These are phyloP conservation scores for Thalassarche chlororhynchos DNA, from an alignment of 2,113 vertebrate species.

Conservation along the genomic window DNA sequence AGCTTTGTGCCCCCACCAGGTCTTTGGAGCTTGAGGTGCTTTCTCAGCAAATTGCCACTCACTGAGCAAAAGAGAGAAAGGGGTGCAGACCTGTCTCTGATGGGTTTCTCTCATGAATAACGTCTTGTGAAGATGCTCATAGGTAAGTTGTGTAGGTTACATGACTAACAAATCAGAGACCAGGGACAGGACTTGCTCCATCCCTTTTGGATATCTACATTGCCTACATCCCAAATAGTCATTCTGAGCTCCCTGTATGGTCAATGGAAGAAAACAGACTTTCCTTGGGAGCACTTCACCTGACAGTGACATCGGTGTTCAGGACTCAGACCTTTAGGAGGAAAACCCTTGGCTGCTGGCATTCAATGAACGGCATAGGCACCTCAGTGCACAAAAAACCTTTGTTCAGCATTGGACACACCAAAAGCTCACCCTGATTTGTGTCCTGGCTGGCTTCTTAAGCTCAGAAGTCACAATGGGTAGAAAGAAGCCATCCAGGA, in stretches of 20 bases:
- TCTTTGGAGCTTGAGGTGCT: neutral
- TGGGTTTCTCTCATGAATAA: neutral
- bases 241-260: neutral
- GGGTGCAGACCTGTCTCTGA: neutral
- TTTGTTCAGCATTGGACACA: neutral
- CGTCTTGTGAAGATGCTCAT: neutral
- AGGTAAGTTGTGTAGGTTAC: neutral
- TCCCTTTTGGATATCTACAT: neutral
- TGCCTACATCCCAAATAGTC: neutral
- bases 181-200: accelerated
- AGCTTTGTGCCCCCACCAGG: neutral
- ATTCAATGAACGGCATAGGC: neutral
- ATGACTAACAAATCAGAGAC: neutral
- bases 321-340: neutral
- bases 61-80: neutral
- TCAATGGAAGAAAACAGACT: neutral
- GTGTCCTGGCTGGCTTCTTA: neutral
- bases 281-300: neutral
- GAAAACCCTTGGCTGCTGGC: neutral
- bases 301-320: neutral
- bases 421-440: neutral
- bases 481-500: neutral
- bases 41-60: neutral
- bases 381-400: neutral
- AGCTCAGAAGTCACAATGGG: neutral